Conservation (phyloP, 2,113 vertebrate genomes). For the Typhlomys cinereus region DNA sequence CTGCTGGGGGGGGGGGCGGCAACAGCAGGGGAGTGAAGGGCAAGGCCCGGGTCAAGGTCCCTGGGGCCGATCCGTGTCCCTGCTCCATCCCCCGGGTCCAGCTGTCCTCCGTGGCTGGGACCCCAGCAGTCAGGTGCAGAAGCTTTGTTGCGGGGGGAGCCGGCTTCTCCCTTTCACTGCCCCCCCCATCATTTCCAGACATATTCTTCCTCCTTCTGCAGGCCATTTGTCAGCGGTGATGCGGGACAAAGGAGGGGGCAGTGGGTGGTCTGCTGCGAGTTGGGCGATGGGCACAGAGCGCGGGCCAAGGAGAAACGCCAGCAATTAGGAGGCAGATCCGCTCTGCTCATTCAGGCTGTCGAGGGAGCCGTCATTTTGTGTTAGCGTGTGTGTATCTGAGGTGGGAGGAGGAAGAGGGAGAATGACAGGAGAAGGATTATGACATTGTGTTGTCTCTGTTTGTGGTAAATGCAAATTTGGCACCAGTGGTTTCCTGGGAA, state of each 20-base stretch:
- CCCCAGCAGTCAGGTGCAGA: background rate
- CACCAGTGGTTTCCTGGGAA: slow-evolving; percentile 55
- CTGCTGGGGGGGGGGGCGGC: slow-evolving; percentile 47
- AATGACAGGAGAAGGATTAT: slow-evolving; percentile 80
- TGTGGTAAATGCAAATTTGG: slow-evolving; percentile 78
- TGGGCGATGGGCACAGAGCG: slow-evolving; percentile 24
- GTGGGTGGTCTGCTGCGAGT: slow-evolving; percentile 68
- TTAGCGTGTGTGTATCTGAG: slow-evolving; percentile 74
- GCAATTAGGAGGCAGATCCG: slow-evolving; percentile 67
- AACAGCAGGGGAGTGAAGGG: slow-evolving; percentile 72
- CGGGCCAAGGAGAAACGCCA: slow-evolving; percentile 30
- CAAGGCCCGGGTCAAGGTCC: slow-evolving; percentile 77
- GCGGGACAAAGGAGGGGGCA: slow-evolving; percentile 76
- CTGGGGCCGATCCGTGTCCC: slow-evolving; percentile 46
- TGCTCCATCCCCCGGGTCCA: background rate
- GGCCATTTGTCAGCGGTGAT: slow-evolving; percentile 67
- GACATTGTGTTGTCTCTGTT: slow-evolving; percentile 83
- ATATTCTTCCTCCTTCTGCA: slow-evolving; percentile 26
- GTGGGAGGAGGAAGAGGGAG: slow-evolving; percentile 78
- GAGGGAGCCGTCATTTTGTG: slow-evolving; percentile 82
- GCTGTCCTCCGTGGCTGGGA: background rate
- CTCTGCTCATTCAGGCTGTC: slow-evolving; percentile 71
- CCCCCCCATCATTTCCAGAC: slow-evolving; percentile 30
- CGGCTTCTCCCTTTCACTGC: background rate
- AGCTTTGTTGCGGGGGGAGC: background rate